Percentiles rank a stretch among this genome's conserved stretches.
Evolutionary conservation across 2,888 invertebrate species (phyloP).

Genomic region (Subacronicta megacephala): DNA sequence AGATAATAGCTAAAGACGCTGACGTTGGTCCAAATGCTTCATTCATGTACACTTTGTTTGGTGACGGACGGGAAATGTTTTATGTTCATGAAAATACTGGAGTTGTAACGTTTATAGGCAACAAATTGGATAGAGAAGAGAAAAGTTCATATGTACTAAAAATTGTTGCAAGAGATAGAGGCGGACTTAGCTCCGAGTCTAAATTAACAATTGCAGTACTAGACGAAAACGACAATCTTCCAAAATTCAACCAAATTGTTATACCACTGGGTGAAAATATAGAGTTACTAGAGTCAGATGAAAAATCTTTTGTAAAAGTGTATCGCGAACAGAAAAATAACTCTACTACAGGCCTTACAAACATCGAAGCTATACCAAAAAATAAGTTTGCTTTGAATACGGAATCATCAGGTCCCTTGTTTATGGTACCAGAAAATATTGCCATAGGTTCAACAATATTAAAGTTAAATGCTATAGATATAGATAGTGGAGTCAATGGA

Average conservation of each 20-base stretch:
- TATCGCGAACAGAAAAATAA: conserved; percentile 80
- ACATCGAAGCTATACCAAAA: conserved; percentile 76
- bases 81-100: conserved; percentile 91
- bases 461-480: conserved; percentile 92
- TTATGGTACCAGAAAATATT: conserved; percentile 93
- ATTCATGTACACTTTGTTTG: conserved; percentile 92
- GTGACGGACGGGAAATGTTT: conserved; percentile 94
- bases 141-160: conserved; percentile 91
- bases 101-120: conserved; percentile 89
- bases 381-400: conserved; percentile 77
- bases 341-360: conserved; percentile 67
- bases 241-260: conserved; percentile 92
- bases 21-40: conserved; percentile 92
- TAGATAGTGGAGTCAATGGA: conserved; percentile 92
- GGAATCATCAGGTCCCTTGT: conserved; percentile 88
- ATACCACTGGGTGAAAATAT: conserved; percentile 92
- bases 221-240: conserved; percentile 95
- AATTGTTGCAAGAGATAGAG: conserved; percentile 93
- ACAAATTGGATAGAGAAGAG: conserved; percentile 93
- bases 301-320: conserved; percentile 83
- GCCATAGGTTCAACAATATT: conserved; percentile 92
- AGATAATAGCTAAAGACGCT: conserved; percentile 92
- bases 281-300: conserved; percentile 91
- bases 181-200: conserved; percentile 93
- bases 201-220: conserved; percentile 92